These are phyloP conservation scores for Dromococcyx pavoninus DNA, from an alignment of 2,797 vertebrate genomes.

Conservation along the genomic window DNA sequence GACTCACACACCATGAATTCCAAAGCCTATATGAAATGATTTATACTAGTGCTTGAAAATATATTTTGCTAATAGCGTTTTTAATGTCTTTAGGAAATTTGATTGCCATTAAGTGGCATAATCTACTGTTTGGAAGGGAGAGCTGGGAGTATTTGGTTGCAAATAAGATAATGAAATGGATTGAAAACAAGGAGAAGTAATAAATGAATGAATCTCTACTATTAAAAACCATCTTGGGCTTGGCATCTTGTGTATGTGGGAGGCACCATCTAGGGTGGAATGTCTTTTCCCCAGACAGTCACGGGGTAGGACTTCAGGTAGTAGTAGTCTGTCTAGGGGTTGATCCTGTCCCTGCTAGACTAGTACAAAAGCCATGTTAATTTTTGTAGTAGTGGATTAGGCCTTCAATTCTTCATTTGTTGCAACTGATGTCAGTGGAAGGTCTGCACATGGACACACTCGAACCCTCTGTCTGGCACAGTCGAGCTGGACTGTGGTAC, in stretches of 20 bases:
- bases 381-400: not conserved
- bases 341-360: not conserved
- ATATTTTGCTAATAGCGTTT: conserved; percentile 28
- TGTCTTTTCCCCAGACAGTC: not conserved
- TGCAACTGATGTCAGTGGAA: not conserved
- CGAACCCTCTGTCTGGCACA: not conserved
- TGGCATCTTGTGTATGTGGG: not conserved
- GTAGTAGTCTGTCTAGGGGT: not conserved
- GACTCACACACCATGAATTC: not conserved
- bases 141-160: conserved; percentile 32
- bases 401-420: not conserved
- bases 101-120: conserved; percentile 41
- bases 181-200: not conserved
- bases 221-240: not conserved
- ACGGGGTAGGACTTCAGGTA: rapidly evolving
- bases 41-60: not conserved
- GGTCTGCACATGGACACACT: rapidly evolving
- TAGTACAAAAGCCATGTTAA: not conserved
- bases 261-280: not conserved
- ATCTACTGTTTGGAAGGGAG: conserved; percentile 2
- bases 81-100: conserved; percentile 27
- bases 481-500: rapidly evolving
- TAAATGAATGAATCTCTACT: not conserved
- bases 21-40: not conserved
- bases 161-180: conserved; percentile 32